These are phyloP conservation scores for Electrophaes corylata DNA, from an alignment of 2,888 invertebrate genomes.

Conservation along the genomic window DNA sequence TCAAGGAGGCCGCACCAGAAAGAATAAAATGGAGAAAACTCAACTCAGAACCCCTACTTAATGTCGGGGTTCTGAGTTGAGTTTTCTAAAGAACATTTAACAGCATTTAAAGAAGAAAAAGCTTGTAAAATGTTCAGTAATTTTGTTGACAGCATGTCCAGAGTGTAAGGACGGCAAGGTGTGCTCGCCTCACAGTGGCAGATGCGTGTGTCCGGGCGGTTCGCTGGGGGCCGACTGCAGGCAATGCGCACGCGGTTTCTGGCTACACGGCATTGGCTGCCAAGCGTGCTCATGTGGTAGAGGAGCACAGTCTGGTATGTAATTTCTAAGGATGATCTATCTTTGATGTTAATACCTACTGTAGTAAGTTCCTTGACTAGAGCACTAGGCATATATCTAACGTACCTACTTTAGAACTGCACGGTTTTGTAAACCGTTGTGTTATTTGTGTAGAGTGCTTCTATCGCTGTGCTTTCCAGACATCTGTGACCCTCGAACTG, in stretches of 20 bases:
- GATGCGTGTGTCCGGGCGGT: slow-evolving; percentile 95
- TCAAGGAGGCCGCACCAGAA: too few species aligned
- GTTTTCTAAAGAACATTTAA: too few species aligned
- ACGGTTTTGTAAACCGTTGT: too few species aligned
- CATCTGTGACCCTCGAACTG: slow-evolving; percentile 85
- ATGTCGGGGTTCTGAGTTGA: too few species aligned
- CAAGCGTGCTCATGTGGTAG: slow-evolving; percentile 87
- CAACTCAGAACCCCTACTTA: too few species aligned
- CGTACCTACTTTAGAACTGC: too few species aligned
- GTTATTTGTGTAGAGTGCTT: too few species aligned
- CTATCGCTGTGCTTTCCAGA: slow-evolving; percentile 82
- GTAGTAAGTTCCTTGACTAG: too few species aligned
- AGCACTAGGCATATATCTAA: too few species aligned
- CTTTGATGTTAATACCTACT: too few species aligned
- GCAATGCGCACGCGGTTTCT: slow-evolving; percentile 91
- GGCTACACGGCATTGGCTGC: slow-evolving; percentile 91
- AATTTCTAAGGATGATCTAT: neutral
- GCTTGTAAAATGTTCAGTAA: neutral
- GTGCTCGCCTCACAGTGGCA: slow-evolving; percentile 94
- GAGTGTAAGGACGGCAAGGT: slow-evolving; percentile 92
- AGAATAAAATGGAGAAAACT: too few species aligned
- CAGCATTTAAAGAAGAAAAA: too few species aligned
- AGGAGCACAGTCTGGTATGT: slow-evolving; percentile 66
- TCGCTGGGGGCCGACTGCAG: slow-evolving; percentile 93
- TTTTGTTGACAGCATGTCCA: slow-evolving; percentile 86